These are phyloP conservation scores for Leptobrachium ailaonicum DNA, from an alignment of 2,113 vertebrate species.

Conservation along the genomic window DNA sequence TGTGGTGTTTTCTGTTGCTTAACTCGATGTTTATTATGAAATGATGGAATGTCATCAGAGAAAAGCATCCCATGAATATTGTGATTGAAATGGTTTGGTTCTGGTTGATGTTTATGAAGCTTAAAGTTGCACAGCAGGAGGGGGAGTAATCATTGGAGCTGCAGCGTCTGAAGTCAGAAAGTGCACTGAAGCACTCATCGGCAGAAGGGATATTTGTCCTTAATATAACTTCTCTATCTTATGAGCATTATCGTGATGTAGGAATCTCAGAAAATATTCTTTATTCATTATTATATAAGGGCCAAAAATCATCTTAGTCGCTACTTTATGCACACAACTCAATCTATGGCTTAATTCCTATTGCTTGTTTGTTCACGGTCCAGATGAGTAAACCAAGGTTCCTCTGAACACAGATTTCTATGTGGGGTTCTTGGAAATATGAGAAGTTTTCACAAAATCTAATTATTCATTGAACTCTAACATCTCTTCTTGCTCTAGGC, in stretches of 20 bases:
- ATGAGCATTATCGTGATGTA: background rate
- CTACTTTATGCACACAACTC: no score
- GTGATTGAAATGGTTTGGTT: conserved; percentile 15
- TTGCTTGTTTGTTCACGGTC: no score
- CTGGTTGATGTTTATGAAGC: background rate
- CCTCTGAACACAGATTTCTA: no score
- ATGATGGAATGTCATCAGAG: conserved; percentile 10
- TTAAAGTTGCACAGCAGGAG: conserved; percentile 9
- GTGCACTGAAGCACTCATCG: background rate
- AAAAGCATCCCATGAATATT: conserved; percentile 22
- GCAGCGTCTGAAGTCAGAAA: background rate
- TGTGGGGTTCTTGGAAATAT: no score
- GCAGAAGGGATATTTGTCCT: background rate
- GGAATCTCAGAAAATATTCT: no score
- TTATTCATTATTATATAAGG: no score
- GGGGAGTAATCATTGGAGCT: background rate
- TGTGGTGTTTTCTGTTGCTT: conserved; percentile 3
- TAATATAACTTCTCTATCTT: background rate
- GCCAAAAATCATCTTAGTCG: no score
- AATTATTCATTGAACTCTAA: no score
- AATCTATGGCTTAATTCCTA: no score
- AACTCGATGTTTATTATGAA: conserved; percentile 5
- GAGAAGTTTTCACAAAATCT: no score
- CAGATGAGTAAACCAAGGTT: no score
- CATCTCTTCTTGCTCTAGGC: no score